These are phyloP conservation scores for Corydoras sp. DNA, from an alignment of 2,113 vertebrate genomes.

Conservation along the genomic window DNA sequence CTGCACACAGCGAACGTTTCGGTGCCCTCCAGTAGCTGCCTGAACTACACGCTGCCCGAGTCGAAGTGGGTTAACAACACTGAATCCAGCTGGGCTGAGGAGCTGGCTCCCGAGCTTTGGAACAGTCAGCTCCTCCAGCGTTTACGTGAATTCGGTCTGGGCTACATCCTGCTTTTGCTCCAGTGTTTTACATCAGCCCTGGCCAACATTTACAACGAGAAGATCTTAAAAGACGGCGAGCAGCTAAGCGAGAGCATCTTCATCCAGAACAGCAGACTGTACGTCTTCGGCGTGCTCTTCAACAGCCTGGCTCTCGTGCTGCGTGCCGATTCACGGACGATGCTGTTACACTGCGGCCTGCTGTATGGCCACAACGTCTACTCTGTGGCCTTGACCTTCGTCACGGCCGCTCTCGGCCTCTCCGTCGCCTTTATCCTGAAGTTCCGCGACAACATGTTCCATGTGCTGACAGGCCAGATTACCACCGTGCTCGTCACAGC, in stretches of 20 bases:
- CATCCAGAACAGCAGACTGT: constrained; percentile 91
- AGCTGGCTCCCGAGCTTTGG: constrained; percentile 69
- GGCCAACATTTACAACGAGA: constrained; percentile 98
- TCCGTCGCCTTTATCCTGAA: constrained; percentile 96
- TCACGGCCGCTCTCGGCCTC: constrained; percentile 87
- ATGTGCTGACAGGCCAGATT: constrained; percentile 89
- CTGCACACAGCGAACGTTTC: constrained; percentile 73
- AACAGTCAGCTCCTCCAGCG: constrained; percentile 63
- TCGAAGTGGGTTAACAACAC: constrained; percentile 55
- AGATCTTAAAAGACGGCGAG: constrained; percentile 90
- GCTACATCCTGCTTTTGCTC: constrained; percentile 81
- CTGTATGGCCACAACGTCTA: constrained; percentile 89
- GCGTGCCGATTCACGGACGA: constrained; percentile 65
- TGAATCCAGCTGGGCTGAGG: constrained; percentile 43
- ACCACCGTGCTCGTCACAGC: constrained; percentile 87
- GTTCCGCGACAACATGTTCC: constrained; percentile 98
- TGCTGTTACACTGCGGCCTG: constrained; percentile 79
- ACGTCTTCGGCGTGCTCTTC: constrained; percentile 83
- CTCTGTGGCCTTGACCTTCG: constrained; percentile 82
- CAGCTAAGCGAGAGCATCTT: constrained; percentile 89
- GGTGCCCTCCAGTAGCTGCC: constrained; percentile 80
- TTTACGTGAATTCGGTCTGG: constrained; percentile 73
- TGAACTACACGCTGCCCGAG: constrained; percentile 62
- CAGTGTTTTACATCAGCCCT: constrained; percentile 91
- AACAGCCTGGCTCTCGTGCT: constrained; percentile 79